These are phyloP conservation scores for Paradisaea rubra DNA, from an alignment of 2,113 vertebrate species.

Conservation along the genomic window DNA sequence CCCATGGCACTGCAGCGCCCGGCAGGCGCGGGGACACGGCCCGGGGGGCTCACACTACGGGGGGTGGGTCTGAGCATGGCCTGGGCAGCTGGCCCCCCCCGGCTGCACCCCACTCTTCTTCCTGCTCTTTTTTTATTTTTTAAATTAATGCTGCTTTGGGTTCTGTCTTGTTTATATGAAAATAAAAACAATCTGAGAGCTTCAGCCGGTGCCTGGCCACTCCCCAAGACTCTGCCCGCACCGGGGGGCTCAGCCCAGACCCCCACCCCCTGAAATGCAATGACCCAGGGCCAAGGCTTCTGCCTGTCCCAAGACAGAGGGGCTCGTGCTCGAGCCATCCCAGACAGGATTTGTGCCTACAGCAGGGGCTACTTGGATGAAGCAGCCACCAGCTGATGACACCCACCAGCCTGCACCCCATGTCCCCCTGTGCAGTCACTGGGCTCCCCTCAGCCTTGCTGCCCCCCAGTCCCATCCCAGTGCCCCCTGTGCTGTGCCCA, in stretches of 20 bases:
- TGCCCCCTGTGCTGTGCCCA: neutral
- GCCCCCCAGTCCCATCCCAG: neutral
- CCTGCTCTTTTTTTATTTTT: conserved; percentile 17
- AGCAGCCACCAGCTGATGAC: neutral
- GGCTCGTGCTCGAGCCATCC: accelerated
- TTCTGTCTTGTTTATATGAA: conserved; percentile 71
- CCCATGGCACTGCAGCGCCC: neutral
- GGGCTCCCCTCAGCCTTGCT: neutral
- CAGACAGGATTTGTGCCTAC: neutral
- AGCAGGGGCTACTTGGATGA: neutral
- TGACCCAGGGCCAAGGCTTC: no score
- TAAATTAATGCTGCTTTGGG: conserved; percentile 75
- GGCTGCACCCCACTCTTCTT: neutral
- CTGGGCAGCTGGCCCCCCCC: neutral
- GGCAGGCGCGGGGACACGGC: neutral
- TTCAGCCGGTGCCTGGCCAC: neutral
- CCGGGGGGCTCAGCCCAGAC: accelerated
- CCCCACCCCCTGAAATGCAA: neutral
- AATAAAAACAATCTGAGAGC: conserved; percentile 61
- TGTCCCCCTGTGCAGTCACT: neutral
- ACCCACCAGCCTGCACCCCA: neutral
- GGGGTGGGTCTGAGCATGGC: neutral
- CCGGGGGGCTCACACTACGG: neutral
- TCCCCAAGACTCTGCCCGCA: neutral
- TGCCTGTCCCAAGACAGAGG: neutral